Conservation (phyloP, 2,888 invertebrate species). For the Leptopilina myrica region DNA sequence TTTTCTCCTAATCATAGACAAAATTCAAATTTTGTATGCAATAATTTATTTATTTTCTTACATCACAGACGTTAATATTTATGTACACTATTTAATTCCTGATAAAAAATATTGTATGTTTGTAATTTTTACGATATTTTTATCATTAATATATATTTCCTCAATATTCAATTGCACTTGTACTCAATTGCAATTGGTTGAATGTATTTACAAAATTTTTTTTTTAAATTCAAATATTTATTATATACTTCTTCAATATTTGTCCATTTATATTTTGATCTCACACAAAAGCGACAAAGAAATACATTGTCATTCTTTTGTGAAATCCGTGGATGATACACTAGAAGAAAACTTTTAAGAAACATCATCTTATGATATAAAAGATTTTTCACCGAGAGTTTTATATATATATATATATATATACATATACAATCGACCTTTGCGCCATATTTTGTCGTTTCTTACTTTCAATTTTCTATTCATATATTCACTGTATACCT, state of each 20-base stretch:
- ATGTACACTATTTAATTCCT: no score
- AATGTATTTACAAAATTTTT: no score
- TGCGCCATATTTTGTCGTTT: conserved; percentile 34
- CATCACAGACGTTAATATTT: no score
- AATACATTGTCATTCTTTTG: neutral
- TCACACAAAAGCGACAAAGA: conserved; percentile 1
- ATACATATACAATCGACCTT: conserved; percentile 8
- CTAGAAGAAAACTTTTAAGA: conserved; percentile 28
- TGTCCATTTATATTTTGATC: neutral
- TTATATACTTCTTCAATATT: neutral
- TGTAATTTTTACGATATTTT: no score
- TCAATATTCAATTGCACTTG: neutral
- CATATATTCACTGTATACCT: conserved; percentile 31
- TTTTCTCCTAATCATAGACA: no score
- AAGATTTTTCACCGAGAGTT: conserved; percentile 30
- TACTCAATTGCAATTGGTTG: neutral
- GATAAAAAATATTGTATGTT: no score
- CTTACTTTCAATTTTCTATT: conserved; percentile 32
- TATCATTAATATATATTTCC: neutral
- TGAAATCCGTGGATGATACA: conserved; percentile 18
- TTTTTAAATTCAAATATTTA: no score
- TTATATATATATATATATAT: neutral
- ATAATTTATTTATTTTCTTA: no score
- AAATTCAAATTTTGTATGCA: no score
- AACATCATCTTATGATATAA: conserved; percentile 13